phyloP scores from a whole-genome alignment of 2,888 invertebrate species.

The Dryocosmus kuriphilus region DNA sequence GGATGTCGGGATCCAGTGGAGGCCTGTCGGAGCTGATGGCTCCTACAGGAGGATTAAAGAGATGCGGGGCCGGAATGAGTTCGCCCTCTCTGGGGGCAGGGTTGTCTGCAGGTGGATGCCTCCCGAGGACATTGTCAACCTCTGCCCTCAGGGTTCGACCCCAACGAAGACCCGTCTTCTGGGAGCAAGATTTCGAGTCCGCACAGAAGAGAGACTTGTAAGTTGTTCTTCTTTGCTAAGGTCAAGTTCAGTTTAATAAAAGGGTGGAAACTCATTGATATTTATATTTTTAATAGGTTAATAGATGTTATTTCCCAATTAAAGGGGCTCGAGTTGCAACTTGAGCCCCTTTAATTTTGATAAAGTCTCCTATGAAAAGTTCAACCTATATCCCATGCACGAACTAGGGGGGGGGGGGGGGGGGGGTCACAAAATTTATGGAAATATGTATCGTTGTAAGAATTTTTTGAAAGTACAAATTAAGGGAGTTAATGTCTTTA shows the following conservation, averaged over 20 bases:
- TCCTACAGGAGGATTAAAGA: constrained; percentile 64
- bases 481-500: too few species aligned
- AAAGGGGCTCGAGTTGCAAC: too few species aligned
- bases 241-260: background rate
- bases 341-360: too few species aligned
- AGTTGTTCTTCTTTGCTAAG: constrained; percentile 75
- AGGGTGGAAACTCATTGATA: background rate
- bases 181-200: constrained; percentile 91
- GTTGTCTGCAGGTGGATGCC: constrained; percentile 74
- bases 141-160: constrained; percentile 87
- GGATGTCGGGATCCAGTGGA: constrained; percentile 72
- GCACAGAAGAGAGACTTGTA: constrained; percentile 84
- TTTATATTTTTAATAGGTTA: too few species aligned
- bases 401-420: too few species aligned
- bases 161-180: constrained; percentile 86
- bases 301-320: too few species aligned
- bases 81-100: constrained; percentile 73
- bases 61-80: constrained; percentile 79
- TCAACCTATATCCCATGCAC: too few species aligned
- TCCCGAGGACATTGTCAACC: constrained; percentile 87
- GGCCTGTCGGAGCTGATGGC: constrained; percentile 66
- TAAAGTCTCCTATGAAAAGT: too few species aligned
- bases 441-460: too few species aligned
- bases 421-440: too few species aligned
- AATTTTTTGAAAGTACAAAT: too few species aligned